Evolutionary conservation across 2,888 invertebrate species (phyloP).

Genomic region (Epsilonema sp.): DNA sequence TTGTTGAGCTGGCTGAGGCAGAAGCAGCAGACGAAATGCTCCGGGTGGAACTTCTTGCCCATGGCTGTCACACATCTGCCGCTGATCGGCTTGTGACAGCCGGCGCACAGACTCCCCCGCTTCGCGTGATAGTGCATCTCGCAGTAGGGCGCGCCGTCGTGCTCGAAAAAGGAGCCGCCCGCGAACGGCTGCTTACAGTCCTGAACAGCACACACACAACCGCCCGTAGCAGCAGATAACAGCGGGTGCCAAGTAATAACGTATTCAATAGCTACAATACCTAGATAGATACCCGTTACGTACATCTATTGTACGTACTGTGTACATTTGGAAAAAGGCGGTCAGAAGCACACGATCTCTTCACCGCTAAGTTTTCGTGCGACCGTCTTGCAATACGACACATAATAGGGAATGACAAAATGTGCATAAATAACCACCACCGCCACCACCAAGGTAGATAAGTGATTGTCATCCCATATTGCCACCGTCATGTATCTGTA

Average conservation of each 20-base stretch:
- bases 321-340: too few relatives aligned
- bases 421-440: too few relatives aligned
- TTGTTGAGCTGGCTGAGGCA: constrained; percentile 92
- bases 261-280: too few relatives aligned
- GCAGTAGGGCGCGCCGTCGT: constrained; percentile 91
- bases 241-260: background rate
- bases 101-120: constrained; percentile 85
- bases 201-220: constrained; percentile 39
- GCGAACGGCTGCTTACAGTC: constrained; percentile 91
- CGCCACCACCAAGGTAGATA: too few relatives aligned
- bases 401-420: too few relatives aligned
- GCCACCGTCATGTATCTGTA: too few relatives aligned
- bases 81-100: constrained; percentile 80
- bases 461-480: too few relatives aligned
- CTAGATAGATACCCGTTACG: too few relatives aligned
- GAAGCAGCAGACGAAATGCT: constrained; percentile 98
- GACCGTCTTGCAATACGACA: too few relatives aligned
- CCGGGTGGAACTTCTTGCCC: constrained; percentile 96
- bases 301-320: too few relatives aligned
- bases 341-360: too few relatives aligned
- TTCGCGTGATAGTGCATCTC: constrained; percentile 97
- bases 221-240: background rate
- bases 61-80: constrained; percentile 90
- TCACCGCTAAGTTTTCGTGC: too few relatives aligned
- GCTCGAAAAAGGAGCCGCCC: constrained; percentile 93